Evolutionary conservation across 2,888 invertebrate genomes (phyloP).

Genomic region (Lottia scabra): DNA sequence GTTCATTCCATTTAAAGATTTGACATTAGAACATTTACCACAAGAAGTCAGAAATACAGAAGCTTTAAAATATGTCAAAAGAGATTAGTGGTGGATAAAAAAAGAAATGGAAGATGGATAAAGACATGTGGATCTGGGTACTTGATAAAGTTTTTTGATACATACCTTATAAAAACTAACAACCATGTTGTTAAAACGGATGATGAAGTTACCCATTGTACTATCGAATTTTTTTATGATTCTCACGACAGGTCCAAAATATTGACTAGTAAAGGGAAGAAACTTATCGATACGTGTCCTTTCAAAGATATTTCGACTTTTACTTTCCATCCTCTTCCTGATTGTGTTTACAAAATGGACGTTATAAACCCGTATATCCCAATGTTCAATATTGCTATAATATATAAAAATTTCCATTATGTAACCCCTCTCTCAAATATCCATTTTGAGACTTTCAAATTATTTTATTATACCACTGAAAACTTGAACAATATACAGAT

Average conservation of each 20-base stretch:
- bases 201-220: background rate
- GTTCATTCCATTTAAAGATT: background rate
- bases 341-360: background rate
- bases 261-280: background rate
- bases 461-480: too few species aligned
- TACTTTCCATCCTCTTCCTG: background rate
- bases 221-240: background rate
- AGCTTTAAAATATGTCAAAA: too few species aligned
- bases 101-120: too few species aligned
- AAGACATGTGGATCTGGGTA: background rate
- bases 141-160: background rate
- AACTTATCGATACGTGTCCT: background rate
- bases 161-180: background rate
- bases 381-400: background rate
- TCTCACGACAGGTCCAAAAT: background rate
- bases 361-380: background rate
- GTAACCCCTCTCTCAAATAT: background rate
- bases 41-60: too few species aligned
- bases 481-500: too few species aligned
- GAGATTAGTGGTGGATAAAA: too few species aligned
- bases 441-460: background rate
- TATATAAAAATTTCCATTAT: background rate
- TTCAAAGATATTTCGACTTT: background rate
- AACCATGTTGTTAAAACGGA: background rate
- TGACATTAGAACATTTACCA: background rate